Percentiles rank a stretch among this genome's conserved stretches.
phyloP scores from a whole-genome alignment of 1,140 invertebrate species.

The Zaprionus taronus region DNA sequence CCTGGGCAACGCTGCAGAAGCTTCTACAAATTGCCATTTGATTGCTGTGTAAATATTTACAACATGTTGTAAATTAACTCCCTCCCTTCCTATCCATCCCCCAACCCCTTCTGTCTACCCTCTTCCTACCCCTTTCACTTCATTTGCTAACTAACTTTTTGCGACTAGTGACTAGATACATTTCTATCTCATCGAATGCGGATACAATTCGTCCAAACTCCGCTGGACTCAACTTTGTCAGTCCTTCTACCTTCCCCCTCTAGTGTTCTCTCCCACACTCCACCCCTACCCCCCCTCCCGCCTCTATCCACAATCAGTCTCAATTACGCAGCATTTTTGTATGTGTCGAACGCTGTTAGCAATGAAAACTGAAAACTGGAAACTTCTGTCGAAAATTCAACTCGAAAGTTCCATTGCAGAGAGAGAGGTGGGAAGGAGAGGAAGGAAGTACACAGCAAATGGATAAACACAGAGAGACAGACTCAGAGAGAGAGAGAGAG shows the following conservation, averaged over 20 bases:
- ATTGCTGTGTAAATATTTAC: neutral
- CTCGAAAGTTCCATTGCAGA: constrained; percentile 64
- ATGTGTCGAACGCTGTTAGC: constrained; percentile 75
- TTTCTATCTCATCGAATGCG: constrained; percentile 29
- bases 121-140: neutral
- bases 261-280: neutral
- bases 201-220: constrained; percentile 28
- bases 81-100: neutral
- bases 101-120: neutral
- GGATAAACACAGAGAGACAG: constrained; percentile 48
- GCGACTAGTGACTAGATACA: constrained; percentile 3
- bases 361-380: constrained; percentile 74
- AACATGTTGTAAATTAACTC: neutral
- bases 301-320: constrained; percentile 63
- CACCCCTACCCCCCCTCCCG: neutral
- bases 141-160: constrained; percentile 32
- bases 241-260: constrained; percentile 3
- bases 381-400: constrained; percentile 48
- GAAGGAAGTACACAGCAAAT: constrained; percentile 27
- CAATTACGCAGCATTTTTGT: constrained; percentile 79
- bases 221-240: constrained; percentile 34
- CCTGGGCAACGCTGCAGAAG: neutral
- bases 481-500: constrained; percentile 22
- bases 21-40: neutral
- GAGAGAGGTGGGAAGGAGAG: constrained; percentile 28